Conservation (phyloP, 2,888 invertebrate species). For the Eupsilia transversa region DNA sequence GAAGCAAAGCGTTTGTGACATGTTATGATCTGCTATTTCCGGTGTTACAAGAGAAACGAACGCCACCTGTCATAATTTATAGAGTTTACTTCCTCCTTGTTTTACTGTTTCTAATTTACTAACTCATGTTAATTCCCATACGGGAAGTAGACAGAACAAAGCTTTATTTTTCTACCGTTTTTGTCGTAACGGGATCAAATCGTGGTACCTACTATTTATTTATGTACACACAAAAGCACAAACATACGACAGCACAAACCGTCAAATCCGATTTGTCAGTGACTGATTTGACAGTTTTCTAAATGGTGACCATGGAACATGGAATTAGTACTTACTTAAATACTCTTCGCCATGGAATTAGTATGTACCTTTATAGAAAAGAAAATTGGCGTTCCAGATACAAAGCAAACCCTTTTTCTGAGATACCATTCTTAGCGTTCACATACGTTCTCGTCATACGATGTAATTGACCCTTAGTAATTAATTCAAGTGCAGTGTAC, state of each 20-base stretch:
- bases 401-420: neutral
- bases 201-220: slow-evolving; percentile 5
- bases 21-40: slow-evolving; percentile 19
- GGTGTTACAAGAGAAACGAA: slow-evolving; percentile 5
- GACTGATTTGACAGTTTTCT: too few species aligned
- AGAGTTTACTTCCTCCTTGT: slow-evolving; percentile 23
- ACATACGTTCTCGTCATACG: neutral
- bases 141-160: slow-evolving; percentile 40
- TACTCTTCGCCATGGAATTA: too few species aligned
- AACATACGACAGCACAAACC: too few species aligned
- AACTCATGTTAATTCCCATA: slow-evolving; percentile 49
- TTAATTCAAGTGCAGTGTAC: slow-evolving; percentile 42
- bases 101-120: slow-evolving; percentile 37
- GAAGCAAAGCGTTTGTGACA: neutral
- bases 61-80: slow-evolving; percentile 22
- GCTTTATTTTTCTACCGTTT: slow-evolving; percentile 34
- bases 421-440: neutral
- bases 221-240: slow-evolving; percentile 12
- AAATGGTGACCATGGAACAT: too few species aligned
- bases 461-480: slow-evolving; percentile 33
- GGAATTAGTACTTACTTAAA: too few species aligned
- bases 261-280: neutral
- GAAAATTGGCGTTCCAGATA: neutral
- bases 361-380: too few species aligned
- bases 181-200: slow-evolving; percentile 41